Percentiles rank a stretch among this genome's conserved stretches.
phyloP scores from a whole-genome alignment of 2,113 vertebrate genomes.

The Microcebus griseorufus region DNA sequence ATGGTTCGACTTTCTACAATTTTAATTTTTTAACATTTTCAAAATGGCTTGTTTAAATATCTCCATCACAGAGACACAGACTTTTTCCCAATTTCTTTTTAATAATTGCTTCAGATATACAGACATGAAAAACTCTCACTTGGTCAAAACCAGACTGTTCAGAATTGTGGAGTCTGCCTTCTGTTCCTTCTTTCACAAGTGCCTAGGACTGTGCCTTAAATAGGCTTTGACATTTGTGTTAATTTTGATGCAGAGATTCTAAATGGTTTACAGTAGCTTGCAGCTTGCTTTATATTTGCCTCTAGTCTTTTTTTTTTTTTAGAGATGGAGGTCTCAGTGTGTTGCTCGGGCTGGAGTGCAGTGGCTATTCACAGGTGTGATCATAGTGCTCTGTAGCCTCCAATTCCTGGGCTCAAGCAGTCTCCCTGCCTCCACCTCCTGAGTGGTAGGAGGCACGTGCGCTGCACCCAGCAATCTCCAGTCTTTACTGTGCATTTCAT shows the following conservation, averaged over 20 bases:
- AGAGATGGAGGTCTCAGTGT: too few species aligned
- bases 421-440: not conserved
- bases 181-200: not conserved
- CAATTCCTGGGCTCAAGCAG: not conserved
- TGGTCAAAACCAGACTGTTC: constrained; percentile 2
- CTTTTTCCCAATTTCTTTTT: constrained; percentile 50
- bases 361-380: not conserved
- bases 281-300: not conserved
- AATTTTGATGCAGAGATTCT: not conserved
- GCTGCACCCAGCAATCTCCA: not conserved
- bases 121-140: not conserved
- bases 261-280: not conserved
- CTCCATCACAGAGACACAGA: not conserved
- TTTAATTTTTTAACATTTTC: constrained; percentile 69
- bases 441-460: not conserved
- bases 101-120: constrained; percentile 25
- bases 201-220: not conserved
- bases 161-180: not conserved
- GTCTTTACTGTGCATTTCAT: not conserved
- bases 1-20: constrained; percentile 71
- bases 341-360: not conserved
- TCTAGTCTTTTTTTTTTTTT: not conserved
- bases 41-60: constrained; percentile 66
- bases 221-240: not conserved
- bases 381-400: not conserved